Evolutionary conservation across 2,888 invertebrate species (phyloP).

Genomic region (Lutraria lutraria): DNA sequence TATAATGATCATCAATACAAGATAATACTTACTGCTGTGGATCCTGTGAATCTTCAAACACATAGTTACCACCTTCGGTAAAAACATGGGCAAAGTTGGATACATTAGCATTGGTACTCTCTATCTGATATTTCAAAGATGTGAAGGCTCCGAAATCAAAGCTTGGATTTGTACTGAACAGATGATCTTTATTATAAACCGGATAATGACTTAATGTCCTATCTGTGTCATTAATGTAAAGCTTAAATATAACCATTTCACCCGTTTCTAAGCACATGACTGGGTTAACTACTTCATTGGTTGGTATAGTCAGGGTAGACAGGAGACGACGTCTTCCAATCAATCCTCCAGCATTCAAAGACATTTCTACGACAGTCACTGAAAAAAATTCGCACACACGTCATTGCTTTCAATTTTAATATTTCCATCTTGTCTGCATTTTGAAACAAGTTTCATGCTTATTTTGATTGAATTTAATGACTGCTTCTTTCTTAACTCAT

Average conservation of each 20-base stretch:
- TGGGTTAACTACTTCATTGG: slow-evolving; percentile 82
- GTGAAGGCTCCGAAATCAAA: slow-evolving; percentile 86
- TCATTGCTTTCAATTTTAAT: too few species aligned
- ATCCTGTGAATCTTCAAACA: slow-evolving; percentile 83
- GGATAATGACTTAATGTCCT: slow-evolving; percentile 83
- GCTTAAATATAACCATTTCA: slow-evolving; percentile 84
- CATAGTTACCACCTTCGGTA: slow-evolving; percentile 84
- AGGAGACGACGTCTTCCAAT: slow-evolving; percentile 77
- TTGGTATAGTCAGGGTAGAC: slow-evolving; percentile 75
- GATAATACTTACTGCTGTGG: slow-evolving; percentile 72
- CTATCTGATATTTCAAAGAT: slow-evolving; percentile 80
- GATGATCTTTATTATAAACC: slow-evolving; percentile 83
- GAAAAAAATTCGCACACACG: background rate
- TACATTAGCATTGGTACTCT: slow-evolving; percentile 83
- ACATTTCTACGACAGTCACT: slow-evolving; percentile 63
- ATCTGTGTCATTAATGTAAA: slow-evolving; percentile 80
- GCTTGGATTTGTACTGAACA: slow-evolving; percentile 83
- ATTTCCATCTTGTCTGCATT: too few species aligned
- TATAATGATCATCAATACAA: too few species aligned
- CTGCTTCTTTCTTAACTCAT: too few species aligned
- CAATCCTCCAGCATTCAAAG: slow-evolving; percentile 16
- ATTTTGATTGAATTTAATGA: too few species aligned
- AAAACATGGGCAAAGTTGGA: slow-evolving; percentile 84
- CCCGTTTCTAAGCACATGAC: slow-evolving; percentile 82
- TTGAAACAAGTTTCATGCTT: too few species aligned